Base-by-base conservation (phyloP, 2,888 invertebrate species). In the Pinctada fucata region DNA sequence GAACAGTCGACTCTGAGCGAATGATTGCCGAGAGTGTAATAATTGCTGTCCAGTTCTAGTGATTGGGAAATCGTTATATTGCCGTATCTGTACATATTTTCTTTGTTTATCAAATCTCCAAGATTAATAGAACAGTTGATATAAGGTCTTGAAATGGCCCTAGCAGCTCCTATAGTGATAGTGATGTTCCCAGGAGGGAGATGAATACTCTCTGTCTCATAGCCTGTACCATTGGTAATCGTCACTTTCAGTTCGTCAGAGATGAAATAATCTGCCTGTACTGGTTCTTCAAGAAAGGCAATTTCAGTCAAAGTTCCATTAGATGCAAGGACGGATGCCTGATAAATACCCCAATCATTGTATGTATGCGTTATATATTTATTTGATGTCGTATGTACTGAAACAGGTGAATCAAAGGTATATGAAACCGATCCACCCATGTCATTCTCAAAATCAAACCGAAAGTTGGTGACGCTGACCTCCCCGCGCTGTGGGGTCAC, bases 21-120 rank as follows among this genome's bases (percentile, higher is more conserved):
- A 31, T 82, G 84, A 49, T 79, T 76, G 10, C 86, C 86, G 5
- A 85, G 72, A 1, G 84, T 83, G 31, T 82, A 76, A 58, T 86
- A 86, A n/a, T 81, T 80, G 67, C 82, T 82, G 3, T 75, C 68
- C 64, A 79, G 80, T 13, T 72, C n/a, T 68, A 81, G 77, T 6
- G 85, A 84, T 2, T 65, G 70, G 2, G 58, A 65, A 50, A 58
- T 67, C 3, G 86, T 84, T 1, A 86, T 80, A 64, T 78, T 79
- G 64, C 83, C 79, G 6, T 49, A 58, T 58, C 51, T 47, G 4
- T 10, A 8, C 48, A 64, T 64, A 13, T 16, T 5, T 10, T 4
- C 3, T 3, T 10, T 67, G 48, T 78, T 76, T 6, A 80, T 80
- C 5, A 48, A n/a, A 16, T 80, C 80, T 3, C 72, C 78, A 66